Conservation (phyloP, 2,113 vertebrate genomes). For the Sceloporus tristichus region DNA sequence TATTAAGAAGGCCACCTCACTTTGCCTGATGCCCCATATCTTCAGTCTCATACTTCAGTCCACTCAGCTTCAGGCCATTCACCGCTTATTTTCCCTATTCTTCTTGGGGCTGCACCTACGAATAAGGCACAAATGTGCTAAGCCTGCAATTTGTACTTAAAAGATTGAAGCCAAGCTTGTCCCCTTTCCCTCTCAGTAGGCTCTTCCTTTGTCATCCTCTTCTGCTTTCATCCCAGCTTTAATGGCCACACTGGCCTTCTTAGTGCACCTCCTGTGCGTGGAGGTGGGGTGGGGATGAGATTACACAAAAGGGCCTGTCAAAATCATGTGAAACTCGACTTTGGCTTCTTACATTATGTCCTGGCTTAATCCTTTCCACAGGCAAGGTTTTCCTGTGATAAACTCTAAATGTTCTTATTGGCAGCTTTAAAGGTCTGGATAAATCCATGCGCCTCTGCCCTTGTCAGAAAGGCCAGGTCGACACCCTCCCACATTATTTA, state of each 20-base stretch:
- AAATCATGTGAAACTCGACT: not conserved
- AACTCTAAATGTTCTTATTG: constrained; percentile 39
- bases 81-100: not conserved
- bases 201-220: not conserved
- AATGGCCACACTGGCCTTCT: not conserved
- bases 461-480: constrained; percentile 22
- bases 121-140: not conserved
- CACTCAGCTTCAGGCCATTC: not conserved
- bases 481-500: constrained; percentile 37
- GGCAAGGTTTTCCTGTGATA: constrained; percentile 26
- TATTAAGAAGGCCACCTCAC: too few relatives aligned
- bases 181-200: not conserved
- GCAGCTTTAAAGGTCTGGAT: constrained; percentile 40
- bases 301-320: not conserved
- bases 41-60: too few relatives aligned
- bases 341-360: constrained; percentile 10
- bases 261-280: not conserved
- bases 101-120: not conserved
- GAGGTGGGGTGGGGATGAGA: not conserved
- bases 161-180: too few relatives aligned
- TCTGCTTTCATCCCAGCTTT: too few relatives aligned
- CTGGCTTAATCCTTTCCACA: constrained; percentile 29
- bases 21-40: too few relatives aligned
- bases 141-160: not conserved
- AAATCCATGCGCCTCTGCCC: constrained; percentile 29